These are phyloP conservation scores for Dichetophora obliterata DNA, from an alignment of 2,888 invertebrate species.

Conservation along the genomic window DNA sequence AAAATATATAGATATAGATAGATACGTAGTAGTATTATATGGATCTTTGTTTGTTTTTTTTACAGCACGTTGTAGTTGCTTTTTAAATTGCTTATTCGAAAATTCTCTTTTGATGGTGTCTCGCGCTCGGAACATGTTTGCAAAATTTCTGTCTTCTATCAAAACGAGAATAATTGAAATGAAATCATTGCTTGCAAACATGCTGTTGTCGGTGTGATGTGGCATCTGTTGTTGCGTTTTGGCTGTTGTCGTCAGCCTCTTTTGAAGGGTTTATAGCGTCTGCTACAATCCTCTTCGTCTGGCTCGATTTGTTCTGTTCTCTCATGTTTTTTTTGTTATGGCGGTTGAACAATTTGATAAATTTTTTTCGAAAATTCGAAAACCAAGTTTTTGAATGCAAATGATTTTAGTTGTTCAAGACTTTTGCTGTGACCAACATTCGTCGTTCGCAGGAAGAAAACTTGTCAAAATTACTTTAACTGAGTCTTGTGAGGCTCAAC, in stretches of 20 bases:
- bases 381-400: constrained; percentile 2
- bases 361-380: constrained; percentile 8
- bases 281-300: constrained; percentile 10
- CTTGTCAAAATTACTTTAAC: background rate
- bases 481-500: background rate
- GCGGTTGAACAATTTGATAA: background rate
- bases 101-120: background rate
- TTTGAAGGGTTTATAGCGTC: background rate
- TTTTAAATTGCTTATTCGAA: no score
- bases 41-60: no score
- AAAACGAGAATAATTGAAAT: background rate
- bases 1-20: no score
- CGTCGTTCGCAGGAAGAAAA: background rate
- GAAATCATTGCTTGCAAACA: background rate
- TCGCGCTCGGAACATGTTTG: background rate
- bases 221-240: background rate
- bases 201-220: background rate
- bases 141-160: constrained; percentile 6
- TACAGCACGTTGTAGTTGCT: no score
- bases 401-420: constrained; percentile 53
- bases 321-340: background rate
- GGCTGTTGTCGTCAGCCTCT: background rate
- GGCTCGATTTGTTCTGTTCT: background rate
- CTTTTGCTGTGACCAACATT: constrained; percentile 52
- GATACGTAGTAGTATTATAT: no score